These are phyloP conservation scores for Nycticryphes semicollaris DNA, from an alignment of 2,113 vertebrate species.

Conservation along the genomic window DNA sequence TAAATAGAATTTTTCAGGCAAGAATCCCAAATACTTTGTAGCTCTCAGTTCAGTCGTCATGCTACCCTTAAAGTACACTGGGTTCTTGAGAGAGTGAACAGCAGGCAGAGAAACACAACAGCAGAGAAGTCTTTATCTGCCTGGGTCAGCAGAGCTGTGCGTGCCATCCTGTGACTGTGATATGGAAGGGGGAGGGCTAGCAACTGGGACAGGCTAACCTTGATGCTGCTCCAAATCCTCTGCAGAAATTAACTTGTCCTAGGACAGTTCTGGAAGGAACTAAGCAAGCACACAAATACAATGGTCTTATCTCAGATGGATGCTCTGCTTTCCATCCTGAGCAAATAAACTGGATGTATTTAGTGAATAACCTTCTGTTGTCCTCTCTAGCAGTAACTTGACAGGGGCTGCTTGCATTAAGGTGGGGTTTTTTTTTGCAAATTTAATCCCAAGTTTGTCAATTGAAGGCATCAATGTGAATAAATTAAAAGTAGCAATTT, in stretches of 20 bases:
- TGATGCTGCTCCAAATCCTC: background rate
- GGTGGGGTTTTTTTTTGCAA: background rate
- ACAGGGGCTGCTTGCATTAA: background rate
- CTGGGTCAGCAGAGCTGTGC: background rate
- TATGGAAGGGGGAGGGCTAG: fast-evolving
- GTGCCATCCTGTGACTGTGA: background rate
- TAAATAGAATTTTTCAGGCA: background rate
- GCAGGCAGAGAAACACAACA: background rate
- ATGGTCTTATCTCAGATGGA: background rate
- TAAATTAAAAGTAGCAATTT: background rate
- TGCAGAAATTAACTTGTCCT: background rate
- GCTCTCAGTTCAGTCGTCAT: background rate
- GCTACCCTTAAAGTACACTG: background rate
- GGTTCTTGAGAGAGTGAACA: background rate
- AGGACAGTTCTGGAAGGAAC: background rate
- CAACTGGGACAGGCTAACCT: background rate
- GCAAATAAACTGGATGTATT: background rate
- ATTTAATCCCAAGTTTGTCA: background rate
- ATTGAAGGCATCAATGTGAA: background rate
- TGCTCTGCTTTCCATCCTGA: background rate
- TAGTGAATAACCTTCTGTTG: background rate
- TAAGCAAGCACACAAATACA: background rate
- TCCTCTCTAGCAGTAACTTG: background rate
- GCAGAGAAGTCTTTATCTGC: background rate
- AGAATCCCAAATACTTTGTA: background rate